Conservation (phyloP, 2,888 invertebrate species). For the Brachypalpus laphriformis region DNA sequence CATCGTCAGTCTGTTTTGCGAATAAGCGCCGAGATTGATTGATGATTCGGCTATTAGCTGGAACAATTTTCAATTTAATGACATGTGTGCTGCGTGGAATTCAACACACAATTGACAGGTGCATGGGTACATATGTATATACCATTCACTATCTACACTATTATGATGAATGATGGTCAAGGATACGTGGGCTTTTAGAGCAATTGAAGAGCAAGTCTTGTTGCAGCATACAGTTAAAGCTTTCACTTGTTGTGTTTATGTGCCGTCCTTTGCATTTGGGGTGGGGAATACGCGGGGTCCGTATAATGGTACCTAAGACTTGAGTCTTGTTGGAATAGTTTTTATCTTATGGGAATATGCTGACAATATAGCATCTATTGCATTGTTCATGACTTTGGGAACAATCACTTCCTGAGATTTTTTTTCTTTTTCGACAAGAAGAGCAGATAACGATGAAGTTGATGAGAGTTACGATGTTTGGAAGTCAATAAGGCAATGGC, state of each 20-base stretch:
- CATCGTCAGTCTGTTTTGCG: neutral
- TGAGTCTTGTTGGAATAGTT: neutral
- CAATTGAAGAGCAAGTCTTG: neutral
- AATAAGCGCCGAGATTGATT: constrained; percentile 10
- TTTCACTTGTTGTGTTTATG: constrained; percentile 15
- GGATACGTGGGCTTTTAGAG: constrained; percentile 5
- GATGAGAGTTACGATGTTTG: constrained; percentile 7
- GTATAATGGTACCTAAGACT: neutral
- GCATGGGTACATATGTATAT: neutral
- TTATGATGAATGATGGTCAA: constrained; percentile 8
- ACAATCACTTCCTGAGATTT: constrained; percentile 1
- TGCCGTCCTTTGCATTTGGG: neutral
- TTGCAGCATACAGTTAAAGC: neutral
- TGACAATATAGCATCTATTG: neutral
- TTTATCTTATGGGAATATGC: neutral
- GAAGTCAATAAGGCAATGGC: constrained; percentile 26
- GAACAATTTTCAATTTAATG: constrained; percentile 2
- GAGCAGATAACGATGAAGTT: neutral
- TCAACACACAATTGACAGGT: neutral
- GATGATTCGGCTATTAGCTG: constrained; percentile 2
- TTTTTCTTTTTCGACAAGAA: neutral
- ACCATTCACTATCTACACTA: neutral
- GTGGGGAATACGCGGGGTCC: neutral
- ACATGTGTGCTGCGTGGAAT: neutral
- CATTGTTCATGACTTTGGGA: constrained; percentile 26